Base-by-base conservation (phyloP, 2,113 vertebrate species). In the Menura novaehollandiae region DNA sequence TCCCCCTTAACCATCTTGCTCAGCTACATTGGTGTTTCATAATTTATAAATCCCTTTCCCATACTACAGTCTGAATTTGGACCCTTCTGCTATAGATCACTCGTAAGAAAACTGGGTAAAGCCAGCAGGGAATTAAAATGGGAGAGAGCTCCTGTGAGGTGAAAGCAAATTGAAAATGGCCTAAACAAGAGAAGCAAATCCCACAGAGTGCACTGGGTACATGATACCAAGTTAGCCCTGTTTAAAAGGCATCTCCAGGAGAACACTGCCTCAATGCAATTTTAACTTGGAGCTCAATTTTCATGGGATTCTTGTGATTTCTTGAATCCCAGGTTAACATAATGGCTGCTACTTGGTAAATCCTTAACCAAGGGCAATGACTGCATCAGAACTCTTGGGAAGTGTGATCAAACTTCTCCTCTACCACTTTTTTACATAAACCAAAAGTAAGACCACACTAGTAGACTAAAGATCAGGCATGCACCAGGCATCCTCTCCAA, bases 41-140 rank as follows among this genome's bases (percentile, higher is more conserved):
- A 95, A 95, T 95, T 97, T 76, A 97, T 94, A 96, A 96, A 93
- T 49, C 89, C 62, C 52, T 73, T 92, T 95, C 67, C 81, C 71
- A 78, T 67, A 46, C 33, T 39, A 74, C 55, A 77, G 41, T 39
- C 79, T 95, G 86, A 75, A 62, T 91, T 93, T 62, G 95, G 93
- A 80, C 94, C 79, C 91, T 88, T 94, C 88, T 82, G 72, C 87
- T 78, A 76, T 81, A 93, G 95, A 94, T 96, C 95, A 94, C 66
- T 92, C 82, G 28, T 49, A 95, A 83, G 82, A 82, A 97, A 95
- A 68, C 66, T 52, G 77, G 82, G 72, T 77, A 94, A 96, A 95
- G 71, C 58, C 90, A 82, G 56, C 46, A 85, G 66, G 52, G 91
- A 95, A 94, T 90, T 96, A 73, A 95, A 96, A 90, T 73, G 56